These are phyloP conservation scores for Chorisops tibialis DNA, from an alignment of 2,888 invertebrate genomes.

Conservation along the genomic window DNA sequence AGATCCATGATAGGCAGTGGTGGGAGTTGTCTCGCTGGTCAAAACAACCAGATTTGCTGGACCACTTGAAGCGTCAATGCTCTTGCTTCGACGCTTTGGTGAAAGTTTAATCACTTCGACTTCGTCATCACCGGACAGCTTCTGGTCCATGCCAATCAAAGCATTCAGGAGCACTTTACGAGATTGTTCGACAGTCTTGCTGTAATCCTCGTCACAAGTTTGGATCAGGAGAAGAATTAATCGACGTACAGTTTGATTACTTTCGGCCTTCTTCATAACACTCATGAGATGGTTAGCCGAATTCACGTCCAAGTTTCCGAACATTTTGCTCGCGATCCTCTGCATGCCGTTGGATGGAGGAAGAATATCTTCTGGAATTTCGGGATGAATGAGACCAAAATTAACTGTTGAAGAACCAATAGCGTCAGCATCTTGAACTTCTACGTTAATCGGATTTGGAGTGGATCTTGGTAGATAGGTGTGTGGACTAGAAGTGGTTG, in stretches of 20 bases:
- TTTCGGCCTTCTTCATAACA: constrained; percentile 78
- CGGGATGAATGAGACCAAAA: constrained; percentile 54
- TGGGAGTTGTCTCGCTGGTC: constrained; percentile 35
- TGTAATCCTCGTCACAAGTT: constrained; percentile 71
- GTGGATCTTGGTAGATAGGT: constrained; percentile 46
- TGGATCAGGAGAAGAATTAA: constrained; percentile 73
- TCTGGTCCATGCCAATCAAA: constrained; percentile 60
- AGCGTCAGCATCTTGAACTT: constrained; percentile 43
- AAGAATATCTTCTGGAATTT: constrained; percentile 53
- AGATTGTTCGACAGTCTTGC: constrained; percentile 67
- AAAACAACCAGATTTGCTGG: constrained; percentile 28
- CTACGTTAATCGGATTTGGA: constrained; percentile 41
- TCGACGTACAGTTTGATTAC: constrained; percentile 70
- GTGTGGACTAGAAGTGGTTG: constrained; percentile 47
- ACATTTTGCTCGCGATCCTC: constrained; percentile 70
- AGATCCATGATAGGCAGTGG: constrained; percentile 28
- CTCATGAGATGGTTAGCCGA: constrained; percentile 71
- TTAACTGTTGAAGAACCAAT: constrained; percentile 48
- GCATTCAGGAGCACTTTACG: constrained; percentile 67
- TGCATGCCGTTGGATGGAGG: constrained; percentile 65
- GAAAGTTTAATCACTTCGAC: constrained; percentile 33
- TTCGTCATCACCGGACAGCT: constrained; percentile 43
- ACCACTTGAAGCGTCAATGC: constrained; percentile 12
- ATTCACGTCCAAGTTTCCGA: constrained; percentile 71
- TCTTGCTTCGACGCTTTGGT: constrained; percentile 38